Conservation (phyloP, 2,797 vertebrate genomes). For the Anas flavirostris region DNA sequence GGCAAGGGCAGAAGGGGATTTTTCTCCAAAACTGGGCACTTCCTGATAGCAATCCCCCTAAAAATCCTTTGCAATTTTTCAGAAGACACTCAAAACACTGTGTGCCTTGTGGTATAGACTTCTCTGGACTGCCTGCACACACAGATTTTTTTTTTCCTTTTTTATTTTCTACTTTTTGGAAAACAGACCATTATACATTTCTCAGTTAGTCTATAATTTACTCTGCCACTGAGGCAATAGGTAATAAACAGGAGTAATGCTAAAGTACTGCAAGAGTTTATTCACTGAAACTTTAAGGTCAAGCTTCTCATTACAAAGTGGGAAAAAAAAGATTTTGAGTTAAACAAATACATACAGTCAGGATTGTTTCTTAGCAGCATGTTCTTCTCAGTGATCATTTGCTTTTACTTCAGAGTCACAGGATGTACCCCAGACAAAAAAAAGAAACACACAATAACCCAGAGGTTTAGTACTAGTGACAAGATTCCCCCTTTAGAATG, state of each 20-base stretch:
- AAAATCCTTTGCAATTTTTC: neutral
- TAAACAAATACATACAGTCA: neutral
- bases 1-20: neutral
- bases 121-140: neutral
- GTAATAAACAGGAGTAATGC: neutral
- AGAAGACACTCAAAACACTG: neutral
- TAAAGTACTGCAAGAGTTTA: neutral
- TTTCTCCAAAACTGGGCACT: neutral
- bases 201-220: neutral
- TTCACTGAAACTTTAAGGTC: neutral
- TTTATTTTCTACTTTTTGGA: neutral
- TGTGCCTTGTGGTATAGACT: no score
- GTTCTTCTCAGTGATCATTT: neutral
- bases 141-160: neutral
- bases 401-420: neutral
- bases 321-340: neutral
- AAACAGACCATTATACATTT: neutral
- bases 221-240: neutral
- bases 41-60: neutral
- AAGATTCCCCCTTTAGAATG: neutral
- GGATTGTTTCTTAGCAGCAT: neutral
- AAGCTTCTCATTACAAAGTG: neutral
- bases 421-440: neutral
- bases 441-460: neutral
- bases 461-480: neutral